phyloP scores from a whole-genome alignment of 2,888 invertebrate genomes.

The Amphipyra berbera region DNA sequence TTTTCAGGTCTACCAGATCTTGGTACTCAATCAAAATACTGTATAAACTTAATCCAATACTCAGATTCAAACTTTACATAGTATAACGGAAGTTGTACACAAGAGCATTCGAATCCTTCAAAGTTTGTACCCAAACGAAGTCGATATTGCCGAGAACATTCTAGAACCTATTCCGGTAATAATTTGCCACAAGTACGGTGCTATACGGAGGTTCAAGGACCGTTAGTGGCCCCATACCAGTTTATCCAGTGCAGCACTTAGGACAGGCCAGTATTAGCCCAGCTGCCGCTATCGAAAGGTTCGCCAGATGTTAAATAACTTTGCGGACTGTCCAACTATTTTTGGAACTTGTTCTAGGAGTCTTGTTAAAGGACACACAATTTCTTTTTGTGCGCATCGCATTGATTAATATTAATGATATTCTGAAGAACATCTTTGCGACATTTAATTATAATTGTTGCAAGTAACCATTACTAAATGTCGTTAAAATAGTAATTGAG shows the following conservation, averaged over 20 bases:
- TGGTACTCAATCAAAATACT: background rate
- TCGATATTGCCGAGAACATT: conserved; percentile 26
- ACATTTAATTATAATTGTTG: background rate
- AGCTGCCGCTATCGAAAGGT: conserved; percentile 47
- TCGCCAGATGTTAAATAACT: conserved; percentile 44
- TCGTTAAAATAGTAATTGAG: background rate
- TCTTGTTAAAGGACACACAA: background rate
- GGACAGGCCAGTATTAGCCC: conserved; percentile 44
- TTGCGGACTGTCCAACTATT: conserved; percentile 23
- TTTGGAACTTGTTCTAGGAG: conserved; percentile 22
- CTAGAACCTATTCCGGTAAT: conserved; percentile 46
- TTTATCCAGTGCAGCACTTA: conserved; percentile 66
- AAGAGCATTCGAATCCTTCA: conserved; percentile 26
- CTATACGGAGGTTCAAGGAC: conserved; percentile 69
- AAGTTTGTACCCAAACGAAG: conserved; percentile 27
- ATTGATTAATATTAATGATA: conserved; percentile 1
- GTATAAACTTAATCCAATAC: conserved; percentile 10
- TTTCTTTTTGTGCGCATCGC: conserved; percentile 1
- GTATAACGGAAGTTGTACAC: conserved; percentile 18
- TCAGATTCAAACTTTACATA: conserved; percentile 15
- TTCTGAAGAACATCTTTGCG: conserved; percentile 6
- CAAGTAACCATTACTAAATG: no score
- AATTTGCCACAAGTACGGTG: conserved; percentile 44
- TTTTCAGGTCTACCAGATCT: no score
- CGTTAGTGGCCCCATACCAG: conserved; percentile 68